Percentiles rank a stretch among this genome's conserved stretches.
phyloP scores from a whole-genome alignment of 2,113 vertebrate genomes.

The Regulus satrapa region DNA sequence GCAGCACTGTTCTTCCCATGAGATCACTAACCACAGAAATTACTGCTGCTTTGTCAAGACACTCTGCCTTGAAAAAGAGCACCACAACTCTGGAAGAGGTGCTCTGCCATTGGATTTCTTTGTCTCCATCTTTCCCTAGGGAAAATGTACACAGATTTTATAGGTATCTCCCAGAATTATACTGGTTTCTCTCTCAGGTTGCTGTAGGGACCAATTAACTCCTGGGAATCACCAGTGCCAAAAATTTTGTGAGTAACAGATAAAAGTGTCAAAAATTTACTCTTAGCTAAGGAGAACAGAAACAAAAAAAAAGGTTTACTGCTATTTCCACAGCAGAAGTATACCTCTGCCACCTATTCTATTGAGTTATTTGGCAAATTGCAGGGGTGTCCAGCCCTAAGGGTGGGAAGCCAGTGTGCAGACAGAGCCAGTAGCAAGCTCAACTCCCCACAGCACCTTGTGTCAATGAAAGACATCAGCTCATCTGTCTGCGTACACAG shows the following conservation, averaged over 20 bases:
- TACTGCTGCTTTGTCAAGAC: not conserved
- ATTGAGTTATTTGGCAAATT: not conserved
- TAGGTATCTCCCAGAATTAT: not conserved
- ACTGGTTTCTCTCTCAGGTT: not conserved
- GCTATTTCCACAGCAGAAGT: not conserved
- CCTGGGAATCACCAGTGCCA: not conserved
- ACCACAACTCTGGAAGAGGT: not conserved
- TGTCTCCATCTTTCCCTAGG: not conserved
- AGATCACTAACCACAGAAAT: conserved; percentile 13
- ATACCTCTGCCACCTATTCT: not conserved
- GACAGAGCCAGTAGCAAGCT: not conserved
- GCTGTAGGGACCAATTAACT: not conserved
- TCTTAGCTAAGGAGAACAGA: not conserved
- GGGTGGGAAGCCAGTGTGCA: not conserved
- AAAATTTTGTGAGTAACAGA: not conserved
- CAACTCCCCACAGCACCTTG: not conserved
- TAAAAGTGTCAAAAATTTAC: not conserved
- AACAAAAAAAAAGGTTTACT: not conserved
- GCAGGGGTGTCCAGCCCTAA: not conserved
- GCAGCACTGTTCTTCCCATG: not conserved
- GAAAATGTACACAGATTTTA: not conserved
- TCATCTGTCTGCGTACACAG: fast-evolving
- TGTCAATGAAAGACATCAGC: no score
- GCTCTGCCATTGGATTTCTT: not conserved
- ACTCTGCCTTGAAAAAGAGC: not conserved